Evolutionary conservation across 1,140 invertebrate genomes (phyloP), one percentile per base, ranked within the genome.

Genomic region (Dysdera silvatica): DNA sequence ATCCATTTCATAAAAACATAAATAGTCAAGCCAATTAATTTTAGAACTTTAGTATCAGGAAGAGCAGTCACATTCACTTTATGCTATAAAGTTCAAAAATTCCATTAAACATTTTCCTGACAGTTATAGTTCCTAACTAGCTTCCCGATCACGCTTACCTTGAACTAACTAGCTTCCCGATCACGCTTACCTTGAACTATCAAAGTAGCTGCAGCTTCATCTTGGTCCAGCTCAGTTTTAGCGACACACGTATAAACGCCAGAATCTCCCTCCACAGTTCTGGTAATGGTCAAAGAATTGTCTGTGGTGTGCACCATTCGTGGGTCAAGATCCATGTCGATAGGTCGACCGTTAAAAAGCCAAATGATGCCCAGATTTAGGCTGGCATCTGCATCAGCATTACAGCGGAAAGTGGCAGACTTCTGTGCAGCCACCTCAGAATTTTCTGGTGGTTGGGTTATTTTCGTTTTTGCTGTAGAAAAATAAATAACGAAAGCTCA

Each of bases 221-320:
- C 85, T 68, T 87, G 82, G 74, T 98, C 96, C 20, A 98, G 78
- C 5, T 86, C 83, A 2, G 95, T 98, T 41, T 80, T 82, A 2
- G 95, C 95, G n/a, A 95, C 83, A 77, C 96, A 99, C 0, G 94
- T 97, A 72, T 98, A 98, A 47, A 83, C 84, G 14, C 94, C 95
- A 10, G 95, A 95, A 78, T 98, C 93, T 53, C 95, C 76, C 77
- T 95, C 93, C 26, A 85, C 88, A 14, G 93, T 95, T 77, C 95
- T 93, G 7, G 88, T 87, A 55, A 99, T 95, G 8, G 88, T 89
- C 52, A 99, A 77, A 0, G 95, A 96, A 74, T 91, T 90, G 78
- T 97, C 92, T 67, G 87, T 75, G 71, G 67, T 56, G 58, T 75
- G 67, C 45, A 70, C 61, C 52, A 73, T 73, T 65, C 89, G 82